phyloP scores from a whole-genome alignment of 23 tunicate genomes.

The Corella eumyota region DNA sequence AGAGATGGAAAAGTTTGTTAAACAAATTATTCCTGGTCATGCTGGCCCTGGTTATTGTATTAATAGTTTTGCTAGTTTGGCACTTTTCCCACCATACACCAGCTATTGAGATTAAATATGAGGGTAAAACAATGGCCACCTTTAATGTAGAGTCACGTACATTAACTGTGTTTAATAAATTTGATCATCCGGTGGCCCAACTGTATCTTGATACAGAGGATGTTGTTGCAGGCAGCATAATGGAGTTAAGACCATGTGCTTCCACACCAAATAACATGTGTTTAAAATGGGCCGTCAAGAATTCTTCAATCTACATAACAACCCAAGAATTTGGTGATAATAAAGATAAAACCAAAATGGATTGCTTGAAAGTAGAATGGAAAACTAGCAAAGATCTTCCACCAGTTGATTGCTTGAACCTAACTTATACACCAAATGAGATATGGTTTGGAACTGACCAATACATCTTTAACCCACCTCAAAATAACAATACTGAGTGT shows the following conservation, averaged over 20 bases:
- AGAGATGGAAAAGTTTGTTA: no score
- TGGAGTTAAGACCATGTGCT: conserved; percentile 1
- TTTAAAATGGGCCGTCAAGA: conserved; percentile 2
- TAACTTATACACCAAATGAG: neutral
- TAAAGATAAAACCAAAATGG: neutral
- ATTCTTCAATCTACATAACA: conserved; percentile 5
- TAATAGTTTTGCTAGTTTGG: conserved; percentile 14
- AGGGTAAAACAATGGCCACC: conserved; percentile 4
- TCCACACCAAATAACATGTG: neutral
- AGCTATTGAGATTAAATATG: neutral
- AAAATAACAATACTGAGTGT: conserved; percentile 1
- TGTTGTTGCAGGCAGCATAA: conserved; percentile 11
- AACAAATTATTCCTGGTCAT: conserved; percentile 11
- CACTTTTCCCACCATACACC: conserved; percentile 14
- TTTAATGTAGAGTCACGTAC: conserved; percentile 3
- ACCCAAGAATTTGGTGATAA: conserved; percentile 9
- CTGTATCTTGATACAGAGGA: conserved; percentile 10
- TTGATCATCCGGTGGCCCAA: neutral
- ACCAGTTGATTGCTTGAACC: conserved; percentile 18
- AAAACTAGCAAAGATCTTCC: neutral
- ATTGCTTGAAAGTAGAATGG: conserved; percentile 30
- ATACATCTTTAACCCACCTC: conserved; percentile 9
- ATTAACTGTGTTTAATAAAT: conserved; percentile 5
- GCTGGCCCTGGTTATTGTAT: conserved; percentile 3
- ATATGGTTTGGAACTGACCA: conserved; percentile 28